Percentiles rank a stretch among this genome's conserved stretches.
These are phyloP conservation scores for Amphipoea oculea DNA, from an alignment of 2,888 invertebrate species.

Conservation along the genomic window DNA sequence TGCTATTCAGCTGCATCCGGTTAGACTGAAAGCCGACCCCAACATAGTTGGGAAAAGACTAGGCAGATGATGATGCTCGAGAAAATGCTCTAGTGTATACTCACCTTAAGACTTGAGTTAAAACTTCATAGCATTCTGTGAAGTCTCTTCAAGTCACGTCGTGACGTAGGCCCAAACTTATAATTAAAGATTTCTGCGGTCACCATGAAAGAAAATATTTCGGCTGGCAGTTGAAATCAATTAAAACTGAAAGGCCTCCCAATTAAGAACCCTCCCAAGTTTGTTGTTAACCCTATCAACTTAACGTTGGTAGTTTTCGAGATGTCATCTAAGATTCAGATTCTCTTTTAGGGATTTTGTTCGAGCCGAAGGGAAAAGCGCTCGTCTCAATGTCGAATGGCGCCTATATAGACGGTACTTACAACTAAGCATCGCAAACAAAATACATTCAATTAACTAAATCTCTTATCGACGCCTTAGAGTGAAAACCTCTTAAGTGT, in stretches of 20 bases:
- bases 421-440: slow-evolving; percentile 12
- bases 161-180: background rate
- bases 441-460: slow-evolving; percentile 20
- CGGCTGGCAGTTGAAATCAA: slow-evolving; percentile 18
- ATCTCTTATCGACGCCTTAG: no score
- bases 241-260: slow-evolving; percentile 16
- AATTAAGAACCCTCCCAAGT: background rate
- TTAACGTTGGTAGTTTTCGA: slow-evolving; percentile 8
- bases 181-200: slow-evolving; percentile 31
- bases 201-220: slow-evolving; percentile 7
- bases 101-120: background rate
- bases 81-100: background rate
- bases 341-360: slow-evolving; percentile 9
- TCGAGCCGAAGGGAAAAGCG: background rate
- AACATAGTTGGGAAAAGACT: background rate
- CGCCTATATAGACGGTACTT: slow-evolving; percentile 1
- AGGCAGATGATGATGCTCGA: background rate
- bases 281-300: slow-evolving; percentile 5
- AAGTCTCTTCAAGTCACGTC: slow-evolving; percentile 1
- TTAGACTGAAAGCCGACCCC: background rate
- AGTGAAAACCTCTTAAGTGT: no score
- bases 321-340: slow-evolving; percentile 36
- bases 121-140: background rate
- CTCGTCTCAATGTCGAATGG: slow-evolving; percentile 9
- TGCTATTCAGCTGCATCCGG: background rate